phyloP scores from a whole-genome alignment of 2,797 vertebrate genomes.

The Trichosurus vulpecula region DNA sequence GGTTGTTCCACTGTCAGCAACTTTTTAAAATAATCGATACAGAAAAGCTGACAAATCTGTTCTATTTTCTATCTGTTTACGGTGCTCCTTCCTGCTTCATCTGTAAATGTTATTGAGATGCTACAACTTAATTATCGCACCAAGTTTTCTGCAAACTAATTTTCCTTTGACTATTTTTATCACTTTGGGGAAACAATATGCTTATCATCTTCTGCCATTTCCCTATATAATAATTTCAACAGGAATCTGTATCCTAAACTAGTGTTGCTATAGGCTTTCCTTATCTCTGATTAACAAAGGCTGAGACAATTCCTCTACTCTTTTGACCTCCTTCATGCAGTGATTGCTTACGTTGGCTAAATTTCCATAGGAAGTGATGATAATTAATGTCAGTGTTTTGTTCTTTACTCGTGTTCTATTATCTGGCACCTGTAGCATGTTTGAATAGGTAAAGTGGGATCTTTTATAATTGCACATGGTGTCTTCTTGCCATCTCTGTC shows the following conservation, averaged over 20 bases:
- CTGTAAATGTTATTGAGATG: neutral
- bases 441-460: neutral
- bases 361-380: neutral
- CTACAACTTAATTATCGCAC: neutral
- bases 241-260: neutral
- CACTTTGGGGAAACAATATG: neutral
- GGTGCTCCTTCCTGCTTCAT: neutral
- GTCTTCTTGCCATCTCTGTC: neutral
- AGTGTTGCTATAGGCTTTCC: neutral
- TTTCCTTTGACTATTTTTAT: neutral
- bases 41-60: neutral
- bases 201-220: neutral
- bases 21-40: neutral
- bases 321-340: neutral
- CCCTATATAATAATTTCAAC: neutral
- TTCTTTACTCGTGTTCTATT: neutral
- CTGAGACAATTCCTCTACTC: neutral
- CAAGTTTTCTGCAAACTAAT: neutral
- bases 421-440: neutral
- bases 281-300: neutral
- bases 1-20: constrained; percentile 1
- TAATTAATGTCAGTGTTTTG: neutral
- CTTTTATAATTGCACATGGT: neutral
- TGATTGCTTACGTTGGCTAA: neutral
- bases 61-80: neutral